Evolutionary conservation across 2,113 vertebrate genomes (phyloP).

Genomic region (Oreochromis spilurus): DNA sequence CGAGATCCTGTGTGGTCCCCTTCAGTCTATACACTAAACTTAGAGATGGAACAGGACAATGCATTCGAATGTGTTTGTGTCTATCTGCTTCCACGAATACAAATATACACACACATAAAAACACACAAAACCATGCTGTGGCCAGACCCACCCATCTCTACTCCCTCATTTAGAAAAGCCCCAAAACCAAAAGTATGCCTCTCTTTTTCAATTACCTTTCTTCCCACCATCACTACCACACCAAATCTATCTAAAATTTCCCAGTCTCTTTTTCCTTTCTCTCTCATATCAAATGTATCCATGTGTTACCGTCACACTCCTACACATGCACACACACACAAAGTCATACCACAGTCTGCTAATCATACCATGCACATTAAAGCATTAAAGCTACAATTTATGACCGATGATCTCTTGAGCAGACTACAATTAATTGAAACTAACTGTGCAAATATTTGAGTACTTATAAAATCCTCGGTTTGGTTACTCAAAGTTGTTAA

Average conservation of each 20-base stretch:
- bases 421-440: slow-evolving; percentile 49
- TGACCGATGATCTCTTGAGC: slow-evolving; percentile 43
- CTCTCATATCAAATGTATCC: slow-evolving; percentile 59
- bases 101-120: slow-evolving; percentile 17
- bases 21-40: slow-evolving; percentile 31
- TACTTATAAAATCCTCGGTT: background rate
- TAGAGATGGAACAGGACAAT: slow-evolving; percentile 48
- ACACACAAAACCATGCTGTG: slow-evolving; percentile 45
- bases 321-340: background rate
- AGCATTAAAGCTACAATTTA: slow-evolving; percentile 38
- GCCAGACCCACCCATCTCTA: slow-evolving; percentile 62
- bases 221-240: slow-evolving; percentile 52
- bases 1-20: slow-evolving; percentile 64
- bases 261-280: slow-evolving; percentile 37
- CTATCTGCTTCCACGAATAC: slow-evolving; percentile 51
- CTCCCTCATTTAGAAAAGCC: slow-evolving; percentile 64
- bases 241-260: slow-evolving; percentile 49
- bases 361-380: slow-evolving; percentile 57
- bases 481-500: slow-evolving; percentile 2
- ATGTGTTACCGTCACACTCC: slow-evolving; percentile 42
- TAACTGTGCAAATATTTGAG: slow-evolving; percentile 29
- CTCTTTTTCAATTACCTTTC: slow-evolving; percentile 68
- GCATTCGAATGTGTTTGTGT: slow-evolving; percentile 47
- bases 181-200: slow-evolving; percentile 62
- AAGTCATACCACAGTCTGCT: slow-evolving; percentile 38